Evolutionary conservation across 2,888 invertebrate species (phyloP).

Genomic region (Acleris literana): DNA sequence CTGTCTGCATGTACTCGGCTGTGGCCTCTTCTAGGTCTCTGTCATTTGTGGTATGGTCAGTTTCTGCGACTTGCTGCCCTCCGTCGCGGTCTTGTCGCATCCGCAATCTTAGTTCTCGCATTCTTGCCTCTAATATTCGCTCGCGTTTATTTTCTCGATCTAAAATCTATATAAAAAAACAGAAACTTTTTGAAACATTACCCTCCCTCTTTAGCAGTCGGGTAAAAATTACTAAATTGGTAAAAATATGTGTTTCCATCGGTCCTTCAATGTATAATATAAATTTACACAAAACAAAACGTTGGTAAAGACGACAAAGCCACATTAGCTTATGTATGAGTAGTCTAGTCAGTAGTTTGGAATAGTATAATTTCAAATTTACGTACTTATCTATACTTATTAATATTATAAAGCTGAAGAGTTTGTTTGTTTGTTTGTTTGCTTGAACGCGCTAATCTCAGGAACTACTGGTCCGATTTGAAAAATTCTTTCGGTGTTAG

Average conservation of each 20-base stretch:
- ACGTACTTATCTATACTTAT: no score
- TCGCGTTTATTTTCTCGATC: constrained; percentile 95
- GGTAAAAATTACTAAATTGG: no score
- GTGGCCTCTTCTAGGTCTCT: constrained; percentile 71
- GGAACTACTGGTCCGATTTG: no score
- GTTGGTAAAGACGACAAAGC: no score
- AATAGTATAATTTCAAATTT: no score
- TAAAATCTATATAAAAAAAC: constrained; percentile 86
- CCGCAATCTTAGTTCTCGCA: constrained; percentile 90
- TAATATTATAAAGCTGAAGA: no score
- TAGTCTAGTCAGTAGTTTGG: no score
- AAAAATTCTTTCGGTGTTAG: no score
- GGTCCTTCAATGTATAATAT: background rate
- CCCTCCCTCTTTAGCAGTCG: no score
- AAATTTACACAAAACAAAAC: background rate
- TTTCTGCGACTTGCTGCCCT: constrained; percentile 53
- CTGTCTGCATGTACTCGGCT: constrained; percentile 65
- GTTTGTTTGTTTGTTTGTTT: no score
- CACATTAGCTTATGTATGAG: no score
- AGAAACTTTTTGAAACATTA: background rate
- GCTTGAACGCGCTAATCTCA: no score
- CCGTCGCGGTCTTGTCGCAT: constrained; percentile 71
- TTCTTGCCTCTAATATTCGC: constrained; percentile 94
- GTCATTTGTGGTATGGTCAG: constrained; percentile 58
- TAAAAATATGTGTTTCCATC: background rate